These are phyloP conservation scores for Protaetia brevitarsis DNA, from an alignment of 1,140 invertebrate genomes.

Conservation along the genomic window DNA sequence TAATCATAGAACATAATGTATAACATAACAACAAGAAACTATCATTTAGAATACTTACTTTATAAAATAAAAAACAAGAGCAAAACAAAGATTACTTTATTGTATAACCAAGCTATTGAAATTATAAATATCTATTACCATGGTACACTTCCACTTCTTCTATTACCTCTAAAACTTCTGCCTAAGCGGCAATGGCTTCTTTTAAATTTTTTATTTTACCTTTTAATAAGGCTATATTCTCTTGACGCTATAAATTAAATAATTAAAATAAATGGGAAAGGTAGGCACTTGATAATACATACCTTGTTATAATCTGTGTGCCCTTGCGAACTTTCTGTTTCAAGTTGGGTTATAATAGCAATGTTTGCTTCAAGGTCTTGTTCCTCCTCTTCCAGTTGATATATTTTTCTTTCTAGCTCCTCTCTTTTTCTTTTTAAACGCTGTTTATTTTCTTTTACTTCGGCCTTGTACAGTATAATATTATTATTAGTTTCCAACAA, in stretches of 20 bases:
- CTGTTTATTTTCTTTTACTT: not conserved
- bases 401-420: not conserved
- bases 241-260: not conserved
- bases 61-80: not conserved
- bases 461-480: not conserved
- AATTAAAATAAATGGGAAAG: not conserved
- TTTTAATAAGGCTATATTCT: not conserved
- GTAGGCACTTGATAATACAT: not conserved
- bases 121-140: not conserved
- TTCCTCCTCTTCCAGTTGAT: not conserved
- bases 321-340: not conserved
- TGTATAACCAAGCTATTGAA: not conserved
- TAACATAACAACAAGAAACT: too few relatives aligned
- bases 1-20: too few relatives aligned
- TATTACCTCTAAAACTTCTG: not conserved
- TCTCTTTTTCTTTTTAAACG: not conserved
- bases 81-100: not conserved
- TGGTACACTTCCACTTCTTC: not conserved
- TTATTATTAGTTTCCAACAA: not conserved
- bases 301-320: not conserved
- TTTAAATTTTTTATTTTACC: not conserved
- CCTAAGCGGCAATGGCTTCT: not conserved
- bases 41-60: not conserved
- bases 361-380: slow-evolving; percentile 20
- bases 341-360: not conserved